Evolutionary conservation across 2,888 invertebrate species (phyloP), one percentile per base, ranked within the genome.

Genomic region (Chrysomela aeneicollis): DNA sequence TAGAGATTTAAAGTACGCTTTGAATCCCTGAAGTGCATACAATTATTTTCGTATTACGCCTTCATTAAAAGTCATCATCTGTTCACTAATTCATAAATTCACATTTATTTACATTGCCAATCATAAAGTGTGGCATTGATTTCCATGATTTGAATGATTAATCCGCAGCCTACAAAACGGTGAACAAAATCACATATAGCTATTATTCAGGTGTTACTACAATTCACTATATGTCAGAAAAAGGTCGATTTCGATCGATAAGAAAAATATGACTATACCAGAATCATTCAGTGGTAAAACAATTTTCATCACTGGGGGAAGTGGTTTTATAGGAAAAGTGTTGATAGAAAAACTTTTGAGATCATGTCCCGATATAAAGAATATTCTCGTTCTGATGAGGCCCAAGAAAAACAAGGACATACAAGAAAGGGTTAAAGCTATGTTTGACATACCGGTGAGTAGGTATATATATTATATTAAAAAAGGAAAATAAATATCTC

Each of bases 321-420:
- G 93, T n/a, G 96, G 96, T 0, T 97, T 96, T 78, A 87, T 97
- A 82, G 97, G 97, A 0, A 96, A 97, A 84, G 92, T 93, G 0
- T 82, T 97, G 21, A 86, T 96, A 3, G 97, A 97, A 82, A 97
- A 97, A 81, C 82, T 97, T 1, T 80, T 97, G n/a, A 88, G 95
- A 72, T 92, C 92, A 4, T 94, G 95, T 77, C 87, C 92, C 0
- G 88, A 88, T 0, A 74, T 97, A 12, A 85, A 87, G 52, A 87
- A 86, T 59, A 89, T 97, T 68, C 97, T 92, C 80, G 77, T 95
- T 1, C 84, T 97, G 55, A 82, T 95, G 71, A 85, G 96, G 37
- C 85, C 87, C 1, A 93, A 93, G 78, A 90, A 89, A 73, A 90
- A 89, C 0, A 85, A 88, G 66, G 82, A 82, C 0, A 83, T 90